phyloP scores from a whole-genome alignment of 1,140 invertebrate genomes.

The Dinothrombium tinctorium region DNA sequence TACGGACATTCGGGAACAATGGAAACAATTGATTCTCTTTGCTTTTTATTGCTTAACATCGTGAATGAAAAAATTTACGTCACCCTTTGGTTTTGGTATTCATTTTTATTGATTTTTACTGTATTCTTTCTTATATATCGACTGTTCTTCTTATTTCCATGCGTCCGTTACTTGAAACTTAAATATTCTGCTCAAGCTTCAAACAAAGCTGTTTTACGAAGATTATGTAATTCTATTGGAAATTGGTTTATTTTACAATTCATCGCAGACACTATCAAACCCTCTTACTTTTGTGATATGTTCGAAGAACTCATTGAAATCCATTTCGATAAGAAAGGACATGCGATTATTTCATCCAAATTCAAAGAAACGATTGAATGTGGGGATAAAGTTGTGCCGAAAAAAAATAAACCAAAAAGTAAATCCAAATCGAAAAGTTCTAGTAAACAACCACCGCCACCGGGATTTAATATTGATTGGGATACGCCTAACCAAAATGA shows the following conservation, averaged over 20 bases:
- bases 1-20: constrained; percentile 43
- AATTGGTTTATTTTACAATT: constrained; percentile 3
- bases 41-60: constrained; percentile 47
- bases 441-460: too few species aligned
- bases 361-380: too few species aligned
- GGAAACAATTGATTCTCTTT: constrained; percentile 26
- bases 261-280: constrained; percentile 2
- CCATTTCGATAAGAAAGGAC: constrained; percentile 3
- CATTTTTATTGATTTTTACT: constrained; percentile 16
- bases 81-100: constrained; percentile 71
- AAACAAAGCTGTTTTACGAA: constrained; percentile 25
- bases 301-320: constrained; percentile 3
- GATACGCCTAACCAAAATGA: too few species aligned
- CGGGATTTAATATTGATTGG: too few species aligned
- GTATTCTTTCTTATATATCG: constrained; percentile 11
- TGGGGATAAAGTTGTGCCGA: too few species aligned
- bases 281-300: constrained; percentile 3
- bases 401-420: too few species aligned
- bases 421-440: too few species aligned
- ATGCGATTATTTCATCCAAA: too few species aligned
- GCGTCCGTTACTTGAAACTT: constrained; percentile 28
- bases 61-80: constrained; percentile 91
- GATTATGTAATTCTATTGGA: not conserved
- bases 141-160: constrained; percentile 7
- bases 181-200: constrained; percentile 18